phyloP scores from a whole-genome alignment of 1,140 invertebrate genomes.

The Drosophila sulfurigaster region DNA sequence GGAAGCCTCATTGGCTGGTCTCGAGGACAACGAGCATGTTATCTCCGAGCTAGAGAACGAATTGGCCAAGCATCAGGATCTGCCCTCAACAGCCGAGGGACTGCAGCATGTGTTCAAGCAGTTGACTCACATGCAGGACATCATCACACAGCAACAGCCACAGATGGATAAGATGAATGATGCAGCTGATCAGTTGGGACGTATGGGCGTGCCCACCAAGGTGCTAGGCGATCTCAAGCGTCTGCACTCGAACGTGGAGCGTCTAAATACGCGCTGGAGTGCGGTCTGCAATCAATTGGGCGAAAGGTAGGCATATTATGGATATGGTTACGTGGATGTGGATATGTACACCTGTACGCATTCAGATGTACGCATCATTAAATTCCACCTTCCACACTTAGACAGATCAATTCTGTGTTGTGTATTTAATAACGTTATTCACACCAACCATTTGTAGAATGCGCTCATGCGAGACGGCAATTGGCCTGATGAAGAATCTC shows the following conservation, averaged over 20 bases:
- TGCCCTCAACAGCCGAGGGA: conserved; percentile 92
- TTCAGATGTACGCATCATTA: conserved; percentile 23
- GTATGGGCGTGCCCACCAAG: conserved; percentile 89
- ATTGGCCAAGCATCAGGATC: conserved; percentile 92
- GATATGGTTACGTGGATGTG: neutral
- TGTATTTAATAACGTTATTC: conserved; percentile 32
- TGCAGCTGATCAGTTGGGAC: conserved; percentile 93
- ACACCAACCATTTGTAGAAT: conserved; percentile 87
- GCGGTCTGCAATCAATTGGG: conserved; percentile 95
- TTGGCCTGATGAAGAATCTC: conserved; percentile 94
- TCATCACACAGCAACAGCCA: conserved; percentile 93
- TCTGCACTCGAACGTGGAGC: conserved; percentile 96
- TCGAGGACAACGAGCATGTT: conserved; percentile 95
- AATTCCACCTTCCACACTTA: neutral
- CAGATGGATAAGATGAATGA: conserved; percentile 96
- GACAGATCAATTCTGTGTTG: conserved; percentile 2
- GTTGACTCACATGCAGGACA: conserved; percentile 89
- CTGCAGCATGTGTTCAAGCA: conserved; percentile 88
- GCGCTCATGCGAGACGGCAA: conserved; percentile 93
- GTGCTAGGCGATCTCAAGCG: conserved; percentile 94
- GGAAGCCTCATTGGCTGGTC: conserved; percentile 93
- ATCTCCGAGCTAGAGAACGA: conserved; percentile 97
- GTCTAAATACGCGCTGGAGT: conserved; percentile 95
- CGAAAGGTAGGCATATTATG: conserved; percentile 89
- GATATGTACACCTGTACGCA: conserved; percentile 47